phyloP scores from a whole-genome alignment of 2,797 vertebrate genomes.

The Australoheros facetus region DNA sequence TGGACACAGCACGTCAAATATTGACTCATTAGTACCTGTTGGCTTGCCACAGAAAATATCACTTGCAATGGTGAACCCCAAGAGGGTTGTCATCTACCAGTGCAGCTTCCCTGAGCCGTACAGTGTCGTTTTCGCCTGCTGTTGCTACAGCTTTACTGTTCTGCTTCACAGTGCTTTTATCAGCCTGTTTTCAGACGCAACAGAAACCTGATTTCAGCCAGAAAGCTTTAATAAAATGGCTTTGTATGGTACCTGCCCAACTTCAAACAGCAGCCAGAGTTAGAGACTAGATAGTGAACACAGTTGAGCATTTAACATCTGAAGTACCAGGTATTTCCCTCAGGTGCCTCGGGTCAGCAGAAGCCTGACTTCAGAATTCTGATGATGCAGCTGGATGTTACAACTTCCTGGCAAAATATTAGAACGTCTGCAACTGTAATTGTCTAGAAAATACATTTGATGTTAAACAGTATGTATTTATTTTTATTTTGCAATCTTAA shows the following conservation, averaged over 20 bases:
- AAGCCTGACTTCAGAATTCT: not conserved
- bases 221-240: slow-evolving; percentile 21
- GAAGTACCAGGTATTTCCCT: not conserved
- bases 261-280: not conserved
- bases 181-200: slow-evolving; percentile 10
- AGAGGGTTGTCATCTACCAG: not conserved
- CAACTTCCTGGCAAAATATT: not conserved
- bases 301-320: not conserved
- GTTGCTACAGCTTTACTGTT: slow-evolving; percentile 8
- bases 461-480: not conserved
- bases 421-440: not conserved
- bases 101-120: not conserved
- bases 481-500: not conserved
- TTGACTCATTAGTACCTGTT: not conserved
- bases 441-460: not conserved
- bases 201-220: slow-evolving; percentile 8
- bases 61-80: not conserved
- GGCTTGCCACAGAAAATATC: not conserved
- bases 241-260: not conserved
- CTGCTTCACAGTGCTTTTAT: slow-evolving; percentile 18
- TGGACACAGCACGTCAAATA: not conserved
- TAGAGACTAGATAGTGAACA: slow-evolving; percentile 7
- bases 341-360: not conserved
- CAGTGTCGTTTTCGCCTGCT: not conserved
- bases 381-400: not conserved